A percentile compares a stretch with the other conserved stretches of the same genome.
Conservation (phyloP, 1,140 invertebrate genomes). For the Diploscapter pachys region DNA sequence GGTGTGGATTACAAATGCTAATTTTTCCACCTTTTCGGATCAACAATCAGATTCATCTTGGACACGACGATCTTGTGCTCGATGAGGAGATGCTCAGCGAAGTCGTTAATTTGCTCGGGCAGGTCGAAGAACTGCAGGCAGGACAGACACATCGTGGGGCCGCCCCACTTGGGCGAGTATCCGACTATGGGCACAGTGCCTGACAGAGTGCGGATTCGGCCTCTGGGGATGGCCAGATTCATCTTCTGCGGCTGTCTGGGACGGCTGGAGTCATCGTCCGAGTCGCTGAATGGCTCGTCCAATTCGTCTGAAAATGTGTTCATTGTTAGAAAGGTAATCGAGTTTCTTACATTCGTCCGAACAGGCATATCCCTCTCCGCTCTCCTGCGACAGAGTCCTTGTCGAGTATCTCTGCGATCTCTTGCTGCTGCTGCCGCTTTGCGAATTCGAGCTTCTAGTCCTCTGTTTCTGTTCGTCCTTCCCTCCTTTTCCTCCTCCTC, state of each 20-base stretch:
- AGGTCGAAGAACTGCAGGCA: conserved; percentile 57
- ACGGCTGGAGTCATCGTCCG: conserved; percentile 48
- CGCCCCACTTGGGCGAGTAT: conserved; percentile 58
- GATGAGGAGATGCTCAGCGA: conserved; percentile 39
- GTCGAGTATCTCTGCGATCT: conserved; percentile 14
- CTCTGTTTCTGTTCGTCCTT: conserved; percentile 29
- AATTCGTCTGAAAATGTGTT: conserved; percentile 47
- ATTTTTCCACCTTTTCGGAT: conserved; percentile 43
- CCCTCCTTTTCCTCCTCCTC: not conserved
- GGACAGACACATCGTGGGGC: conserved; percentile 56
- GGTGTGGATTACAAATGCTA: conserved; percentile 8
- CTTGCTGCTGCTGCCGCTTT: conserved; percentile 36
- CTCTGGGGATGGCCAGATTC: conserved; percentile 49
- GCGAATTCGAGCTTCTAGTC: conserved; percentile 27
- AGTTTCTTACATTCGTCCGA: conserved; percentile 43
- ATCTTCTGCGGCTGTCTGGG: conserved; percentile 47
- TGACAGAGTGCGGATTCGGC: conserved; percentile 54
- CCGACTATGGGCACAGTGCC: conserved; percentile 56
- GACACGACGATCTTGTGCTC: conserved; percentile 51
- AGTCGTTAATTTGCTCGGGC: conserved; percentile 49
- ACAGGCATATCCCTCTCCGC: conserved; percentile 55
- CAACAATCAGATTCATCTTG: conserved; percentile 57
- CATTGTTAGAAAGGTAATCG: not conserved
- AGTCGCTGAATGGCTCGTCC: conserved; percentile 57
- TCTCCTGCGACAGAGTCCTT: conserved; percentile 42